Conservation (phyloP, 2,888 invertebrate genomes). For the Crossocerus cetratus region DNA sequence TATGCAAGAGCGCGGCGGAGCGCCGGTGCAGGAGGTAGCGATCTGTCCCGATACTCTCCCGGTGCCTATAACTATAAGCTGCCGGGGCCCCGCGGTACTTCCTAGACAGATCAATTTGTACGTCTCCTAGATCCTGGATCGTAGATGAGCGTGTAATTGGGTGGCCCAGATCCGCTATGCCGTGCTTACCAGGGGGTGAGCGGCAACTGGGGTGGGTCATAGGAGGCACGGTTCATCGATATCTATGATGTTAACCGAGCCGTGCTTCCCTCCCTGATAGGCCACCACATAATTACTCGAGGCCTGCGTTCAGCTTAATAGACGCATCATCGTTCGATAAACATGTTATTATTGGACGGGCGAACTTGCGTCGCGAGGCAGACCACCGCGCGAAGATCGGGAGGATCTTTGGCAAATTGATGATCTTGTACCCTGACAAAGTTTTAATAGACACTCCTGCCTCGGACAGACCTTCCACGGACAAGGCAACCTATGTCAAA, state of each 20-base stretch:
- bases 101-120: slow-evolving; percentile 71
- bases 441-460: too few relatives aligned
- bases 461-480: too few relatives aligned
- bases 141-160: slow-evolving; percentile 73
- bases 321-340: slow-evolving; percentile 67
- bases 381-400: slow-evolving; percentile 26
- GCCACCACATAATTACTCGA: slow-evolving; percentile 69
- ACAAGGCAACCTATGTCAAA: too few relatives aligned
- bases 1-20: neutral
- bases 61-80: neutral
- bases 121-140: slow-evolving; percentile 70
- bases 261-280: slow-evolving; percentile 67
- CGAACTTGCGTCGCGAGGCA: slow-evolving; percentile 37
- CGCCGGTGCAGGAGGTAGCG: neutral
- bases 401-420: slow-evolving; percentile 4
- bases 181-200: slow-evolving; percentile 11
- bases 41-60: slow-evolving; percentile 34
- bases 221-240: slow-evolving; percentile 65
- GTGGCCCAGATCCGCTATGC: slow-evolving; percentile 65
- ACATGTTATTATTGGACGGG: slow-evolving; percentile 66
- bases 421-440: too few relatives aligned
- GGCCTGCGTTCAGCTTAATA: slow-evolving; percentile 61
- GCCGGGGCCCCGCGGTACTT: slow-evolving; percentile 48
- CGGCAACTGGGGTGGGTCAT: slow-evolving; percentile 31
- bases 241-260: slow-evolving; percentile 70